These are phyloP conservation scores for Iphiclides podalirius DNA, from an alignment of 2,888 invertebrate species.

Conservation along the genomic window DNA sequence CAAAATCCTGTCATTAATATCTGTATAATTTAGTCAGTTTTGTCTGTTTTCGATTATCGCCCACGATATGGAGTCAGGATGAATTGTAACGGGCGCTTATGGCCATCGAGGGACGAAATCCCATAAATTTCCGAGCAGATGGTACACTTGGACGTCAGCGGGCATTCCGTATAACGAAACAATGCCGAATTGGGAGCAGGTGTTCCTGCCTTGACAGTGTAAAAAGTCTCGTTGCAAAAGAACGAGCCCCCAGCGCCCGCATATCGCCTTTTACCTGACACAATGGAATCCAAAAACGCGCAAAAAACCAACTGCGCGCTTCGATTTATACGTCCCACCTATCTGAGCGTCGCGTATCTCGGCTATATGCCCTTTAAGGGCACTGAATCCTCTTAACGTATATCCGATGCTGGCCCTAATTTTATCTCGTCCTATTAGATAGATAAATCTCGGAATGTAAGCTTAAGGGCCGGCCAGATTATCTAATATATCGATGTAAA, in stretches of 20 bases:
- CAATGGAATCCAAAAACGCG: constrained; percentile 59
- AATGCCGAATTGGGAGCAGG: constrained; percentile 22
- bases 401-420: constrained; percentile 11
- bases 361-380: constrained; percentile 25
- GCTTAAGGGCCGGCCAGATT: neutral
- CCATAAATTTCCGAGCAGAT: neutral
- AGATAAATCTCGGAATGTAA: constrained; percentile 8
- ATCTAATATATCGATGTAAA: neutral
- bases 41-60: too few species aligned
- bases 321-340: constrained; percentile 50
- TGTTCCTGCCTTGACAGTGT: constrained; percentile 2
- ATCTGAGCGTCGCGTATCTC: constrained; percentile 30
- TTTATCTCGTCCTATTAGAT: constrained; percentile 18
- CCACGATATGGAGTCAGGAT: too few species aligned
- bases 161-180: constrained; percentile 11
- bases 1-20: too few species aligned
- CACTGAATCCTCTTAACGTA: constrained; percentile 23
- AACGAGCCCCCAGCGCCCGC: constrained; percentile 21
- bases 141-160: neutral
- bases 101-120: neutral
- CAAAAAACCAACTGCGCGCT: constrained; percentile 48
- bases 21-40: too few species aligned
- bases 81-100: neutral
- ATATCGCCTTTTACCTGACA: constrained; percentile 53
- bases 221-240: constrained; percentile 16